phyloP scores from a whole-genome alignment of 2,888 invertebrate genomes.

The Drosophila trichaetosa region DNA sequence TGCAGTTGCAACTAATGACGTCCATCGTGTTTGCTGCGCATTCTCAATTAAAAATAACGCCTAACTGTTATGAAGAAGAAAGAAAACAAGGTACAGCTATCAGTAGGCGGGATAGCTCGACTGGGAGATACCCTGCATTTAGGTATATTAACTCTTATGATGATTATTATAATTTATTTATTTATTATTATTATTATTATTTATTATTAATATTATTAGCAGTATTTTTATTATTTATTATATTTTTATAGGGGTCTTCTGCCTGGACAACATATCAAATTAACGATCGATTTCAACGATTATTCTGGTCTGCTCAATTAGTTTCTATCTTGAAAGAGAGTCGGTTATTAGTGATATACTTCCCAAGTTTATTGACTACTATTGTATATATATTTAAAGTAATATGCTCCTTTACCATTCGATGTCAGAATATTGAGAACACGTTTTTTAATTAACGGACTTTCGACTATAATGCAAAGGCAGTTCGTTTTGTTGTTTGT shows the following conservation, averaged over 20 bases:
- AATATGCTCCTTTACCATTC: not conserved
- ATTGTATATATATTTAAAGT: not conserved
- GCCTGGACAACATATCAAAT: too few relatives aligned
- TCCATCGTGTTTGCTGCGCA: slow-evolving; percentile 43
- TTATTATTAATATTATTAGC: too few relatives aligned
- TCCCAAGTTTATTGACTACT: too few relatives aligned
- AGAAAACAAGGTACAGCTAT: not conserved
- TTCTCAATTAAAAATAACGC: slow-evolving; percentile 73
- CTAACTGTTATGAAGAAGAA: not conserved
- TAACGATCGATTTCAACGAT: too few relatives aligned
- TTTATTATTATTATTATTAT: not conserved
- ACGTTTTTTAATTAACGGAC: slow-evolving; percentile 67
- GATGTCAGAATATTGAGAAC: not conserved
- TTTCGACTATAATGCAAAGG: slow-evolving; percentile 33
- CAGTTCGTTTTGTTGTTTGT: not conserved
- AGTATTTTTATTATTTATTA: too few relatives aligned
- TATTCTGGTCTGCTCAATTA: too few relatives aligned
- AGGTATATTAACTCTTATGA: not conserved
- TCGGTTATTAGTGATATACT: too few relatives aligned
- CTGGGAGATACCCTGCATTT: not conserved
- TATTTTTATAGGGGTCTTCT: too few relatives aligned
- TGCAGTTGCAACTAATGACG: slow-evolving; percentile 38
- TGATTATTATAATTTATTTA: not conserved
- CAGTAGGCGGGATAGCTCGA: too few relatives aligned
- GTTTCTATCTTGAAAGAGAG: too few relatives aligned